Evolutionary conservation across 2,113 vertebrate genomes (phyloP), one percentile per base, ranked within the genome.

Genomic region (Prunella fulvescens): DNA sequence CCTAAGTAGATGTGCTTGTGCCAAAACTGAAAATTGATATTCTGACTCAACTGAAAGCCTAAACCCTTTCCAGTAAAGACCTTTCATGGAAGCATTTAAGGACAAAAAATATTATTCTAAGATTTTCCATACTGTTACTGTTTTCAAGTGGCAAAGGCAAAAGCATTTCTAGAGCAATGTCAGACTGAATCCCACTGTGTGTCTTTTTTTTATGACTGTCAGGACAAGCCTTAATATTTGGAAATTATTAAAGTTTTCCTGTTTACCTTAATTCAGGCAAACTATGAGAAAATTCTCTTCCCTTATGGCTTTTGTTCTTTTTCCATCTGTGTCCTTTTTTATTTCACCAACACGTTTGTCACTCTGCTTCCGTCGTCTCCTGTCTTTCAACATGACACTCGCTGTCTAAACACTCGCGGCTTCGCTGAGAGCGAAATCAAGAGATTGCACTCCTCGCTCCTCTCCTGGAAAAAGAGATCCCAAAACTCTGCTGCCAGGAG

Each of bases 241-340:
- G 47, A 78, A 31, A 65, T 58, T 79, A 76, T 50, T 61, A 47
- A 84, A 80, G 47, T 88, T 95, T 92, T 39, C 15, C 85, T 92
- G 64, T 51, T 95, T 96, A 88, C 60, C 85, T 80, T 85, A 92
- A 88, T 66, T 85, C 72, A 74, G 56, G 33, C 62, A 80, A 92
- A 73, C 42, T 37, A 42, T 14, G 50, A 91, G 51, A 81, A 23
- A 92, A 53, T 83, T 93, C 35, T 93, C 62, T 83, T 80, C 82
- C 71, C 71, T 91, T 81, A 73, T 88, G 85, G 67, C 85, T 93
- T 96, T 96, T 88, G 82, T 96, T 97, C 91, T 93, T 96, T 92
- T 90, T 95, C 94, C 85, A 95, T 97, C 87, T 97, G 90, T 88
- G 86, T 85, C 95, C 90, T 48, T 81, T 91, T 94, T 90, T 58